A percentile compares a stretch with the other conserved stretches of the same genome.
These are phyloP conservation scores for Drosophila neoperkinsi DNA, from an alignment of 2,888 invertebrate species.

Conservation along the genomic window DNA sequence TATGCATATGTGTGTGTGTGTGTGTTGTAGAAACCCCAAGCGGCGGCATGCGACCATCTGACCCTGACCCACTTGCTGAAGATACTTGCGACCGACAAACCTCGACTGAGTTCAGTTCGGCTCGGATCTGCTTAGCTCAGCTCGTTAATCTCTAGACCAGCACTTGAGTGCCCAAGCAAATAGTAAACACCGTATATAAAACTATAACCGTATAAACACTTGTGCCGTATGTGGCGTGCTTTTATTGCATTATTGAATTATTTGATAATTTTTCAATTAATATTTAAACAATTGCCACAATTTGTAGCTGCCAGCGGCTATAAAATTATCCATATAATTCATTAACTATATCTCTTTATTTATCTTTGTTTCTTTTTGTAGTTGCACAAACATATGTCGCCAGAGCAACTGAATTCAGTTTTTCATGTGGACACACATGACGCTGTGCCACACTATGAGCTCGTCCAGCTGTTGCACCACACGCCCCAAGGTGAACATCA, in stretches of 20 bases:
- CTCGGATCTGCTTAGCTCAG: slow-evolving; percentile 39
- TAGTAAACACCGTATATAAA: slow-evolving; percentile 38
- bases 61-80: slow-evolving; percentile 78
- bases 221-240: slow-evolving; percentile 24
- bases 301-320: slow-evolving; percentile 58
- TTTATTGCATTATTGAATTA: slow-evolving; percentile 67
- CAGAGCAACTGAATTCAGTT: slow-evolving; percentile 91
- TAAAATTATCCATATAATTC: slow-evolving; percentile 20
- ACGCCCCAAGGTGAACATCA: slow-evolving; percentile 57
- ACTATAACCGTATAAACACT: slow-evolving; percentile 60
- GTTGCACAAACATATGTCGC: slow-evolving; percentile 96
- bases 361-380: slow-evolving; percentile 76
- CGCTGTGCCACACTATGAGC: slow-evolving; percentile 93
- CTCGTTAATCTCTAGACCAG: slow-evolving; percentile 68
- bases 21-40: slow-evolving; percentile 29
- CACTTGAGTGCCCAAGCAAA: slow-evolving; percentile 39
- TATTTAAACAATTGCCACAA: slow-evolving; percentile 70
- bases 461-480: slow-evolving; percentile 91
- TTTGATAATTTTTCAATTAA: slow-evolving; percentile 68
- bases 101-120: slow-evolving; percentile 14
- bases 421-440: slow-evolving; percentile 91
- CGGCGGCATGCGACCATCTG: slow-evolving; percentile 61
- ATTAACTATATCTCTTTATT: slow-evolving; percentile 9
- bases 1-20: background rate
- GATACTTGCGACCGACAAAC: slow-evolving; percentile 55